Evolutionary conservation across 2,797 vertebrate species (phyloP), one percentile per base, ranked within the genome.

Genomic region (Adelosebastes latens): DNA sequence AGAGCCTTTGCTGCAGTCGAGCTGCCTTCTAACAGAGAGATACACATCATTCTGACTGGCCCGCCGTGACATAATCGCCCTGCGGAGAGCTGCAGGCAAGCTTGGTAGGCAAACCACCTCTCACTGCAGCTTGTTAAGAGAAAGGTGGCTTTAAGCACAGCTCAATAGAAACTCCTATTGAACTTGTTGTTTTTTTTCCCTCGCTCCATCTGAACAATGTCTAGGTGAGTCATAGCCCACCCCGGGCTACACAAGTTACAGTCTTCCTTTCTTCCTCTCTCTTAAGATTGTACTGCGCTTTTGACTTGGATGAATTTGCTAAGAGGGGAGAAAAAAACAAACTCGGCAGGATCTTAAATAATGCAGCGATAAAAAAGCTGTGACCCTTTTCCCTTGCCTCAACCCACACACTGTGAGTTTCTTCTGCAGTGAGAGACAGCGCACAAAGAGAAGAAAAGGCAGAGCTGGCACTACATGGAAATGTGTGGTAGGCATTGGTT

Each of bases 51-150:
- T 92, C 91, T 87, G 93, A 92, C 93, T 92, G 90, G 93, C 92
- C 92, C 84, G 84, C 89, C 88, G 72, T 95, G 94, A 94, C 94
- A 94, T 94, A 94, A 93, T 93, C 89, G 87, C 92, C 93, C 94
- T 94, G 92, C 92, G 69, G 93, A 94, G 91, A 92, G 94, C 94
- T 93, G 93, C 91, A 91, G 94, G 91, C 93, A 75, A 93, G 89
- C 93, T 93, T 92, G 92, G 92, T 92, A 93, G 93, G 90, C 92
- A 91, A 92, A 93, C 92, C 93, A 93, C 90, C 93, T 92, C 94
- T 94, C 91, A 92, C 94, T 94, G 94, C 93, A 94, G 93, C 93
- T 94, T 94, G 93, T 95, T 95, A 95, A 90, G 89, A 89, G 89
- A 90, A 93, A 93, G 92, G 92, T 93, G 92, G 89, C 93, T 93